These are phyloP conservation scores for Darevskia nairensis DNA, from an alignment of 2,797 vertebrate genomes.

Conservation along the genomic window DNA sequence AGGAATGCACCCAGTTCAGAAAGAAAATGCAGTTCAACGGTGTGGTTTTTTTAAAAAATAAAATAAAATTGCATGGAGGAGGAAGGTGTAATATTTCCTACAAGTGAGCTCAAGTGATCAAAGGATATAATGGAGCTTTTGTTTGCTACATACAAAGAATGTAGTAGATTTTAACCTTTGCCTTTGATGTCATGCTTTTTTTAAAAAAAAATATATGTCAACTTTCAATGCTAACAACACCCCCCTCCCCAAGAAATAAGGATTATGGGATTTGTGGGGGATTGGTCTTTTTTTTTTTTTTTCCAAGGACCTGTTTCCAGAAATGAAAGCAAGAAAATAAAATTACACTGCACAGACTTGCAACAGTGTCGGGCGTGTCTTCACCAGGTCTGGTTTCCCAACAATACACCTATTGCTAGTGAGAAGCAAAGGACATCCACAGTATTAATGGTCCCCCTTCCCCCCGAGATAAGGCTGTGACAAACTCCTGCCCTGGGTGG, in stretches of 20 bases:
- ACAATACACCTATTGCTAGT: not conserved
- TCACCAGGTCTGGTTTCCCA: not conserved
- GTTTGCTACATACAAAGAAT: conserved; percentile 78
- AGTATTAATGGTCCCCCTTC: not conserved
- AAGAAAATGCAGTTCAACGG: conserved; percentile 65
- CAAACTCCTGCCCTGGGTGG: not conserved
- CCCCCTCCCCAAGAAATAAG: conserved; percentile 55
- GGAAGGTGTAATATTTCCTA: conserved; percentile 83
- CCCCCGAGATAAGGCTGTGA: not conserved
- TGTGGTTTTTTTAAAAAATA: conserved; percentile 57
- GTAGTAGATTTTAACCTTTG: conserved; percentile 78
- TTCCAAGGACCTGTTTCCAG: conserved; percentile 50
- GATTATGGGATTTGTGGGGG: conserved; percentile 48
- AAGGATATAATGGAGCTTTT: conserved; percentile 83
- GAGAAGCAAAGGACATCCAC: not conserved
- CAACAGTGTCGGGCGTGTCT: not conserved
- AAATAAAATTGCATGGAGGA: conserved; percentile 62
- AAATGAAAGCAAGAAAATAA: conserved; percentile 63
- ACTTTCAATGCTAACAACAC: conserved; percentile 73
- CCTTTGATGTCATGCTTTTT: conserved; percentile 82
- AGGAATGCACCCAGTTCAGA: conserved; percentile 74
- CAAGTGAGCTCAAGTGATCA: conserved; percentile 79
- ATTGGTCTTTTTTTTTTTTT: not conserved
- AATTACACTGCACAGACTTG: conserved; percentile 43
- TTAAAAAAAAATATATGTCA: conserved; percentile 71